These are phyloP conservation scores for Cryptomyrus ogoouensis DNA, from an alignment of 2,113 vertebrate genomes.

Conservation along the genomic window DNA sequence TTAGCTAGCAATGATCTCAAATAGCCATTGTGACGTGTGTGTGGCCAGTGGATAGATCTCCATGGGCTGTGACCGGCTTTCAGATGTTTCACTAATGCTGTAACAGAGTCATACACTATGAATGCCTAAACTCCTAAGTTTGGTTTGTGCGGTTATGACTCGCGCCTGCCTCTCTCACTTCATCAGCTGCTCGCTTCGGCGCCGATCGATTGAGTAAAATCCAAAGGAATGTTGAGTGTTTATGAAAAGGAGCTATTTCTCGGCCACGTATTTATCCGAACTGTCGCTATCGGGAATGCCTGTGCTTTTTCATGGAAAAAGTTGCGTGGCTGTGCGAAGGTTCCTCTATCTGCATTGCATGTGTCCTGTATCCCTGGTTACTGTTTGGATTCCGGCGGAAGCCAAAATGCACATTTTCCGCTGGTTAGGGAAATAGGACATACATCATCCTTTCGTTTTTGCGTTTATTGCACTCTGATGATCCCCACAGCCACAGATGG, in stretches of 20 bases:
- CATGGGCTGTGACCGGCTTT: background rate
- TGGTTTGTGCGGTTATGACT: background rate
- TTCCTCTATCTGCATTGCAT: background rate
- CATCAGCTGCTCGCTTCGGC: background rate
- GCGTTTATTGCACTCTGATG: background rate
- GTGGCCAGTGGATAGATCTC: background rate
- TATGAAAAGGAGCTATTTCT: slow-evolving; percentile 10
- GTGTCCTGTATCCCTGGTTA: slow-evolving; percentile 5
- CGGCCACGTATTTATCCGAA: slow-evolving; percentile 9
- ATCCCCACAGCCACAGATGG: background rate
- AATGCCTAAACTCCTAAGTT: background rate
- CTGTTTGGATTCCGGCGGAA: background rate
- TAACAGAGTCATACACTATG: background rate
- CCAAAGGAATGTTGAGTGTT: slow-evolving; percentile 14
- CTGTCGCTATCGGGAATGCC: background rate
- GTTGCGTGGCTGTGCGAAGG: background rate
- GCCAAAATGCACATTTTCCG: background rate
- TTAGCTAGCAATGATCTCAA: background rate
- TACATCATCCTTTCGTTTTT: background rate
- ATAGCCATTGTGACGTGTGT: background rate
- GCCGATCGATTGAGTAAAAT: background rate
- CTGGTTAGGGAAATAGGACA: background rate
- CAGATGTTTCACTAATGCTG: background rate
- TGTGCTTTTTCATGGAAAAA: background rate
- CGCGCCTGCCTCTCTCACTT: background rate